Evolutionary conservation across 30 jellyfish, hydroid and myxozoan species (phyloP).

Genomic region (Aurelia coerulea): DNA sequence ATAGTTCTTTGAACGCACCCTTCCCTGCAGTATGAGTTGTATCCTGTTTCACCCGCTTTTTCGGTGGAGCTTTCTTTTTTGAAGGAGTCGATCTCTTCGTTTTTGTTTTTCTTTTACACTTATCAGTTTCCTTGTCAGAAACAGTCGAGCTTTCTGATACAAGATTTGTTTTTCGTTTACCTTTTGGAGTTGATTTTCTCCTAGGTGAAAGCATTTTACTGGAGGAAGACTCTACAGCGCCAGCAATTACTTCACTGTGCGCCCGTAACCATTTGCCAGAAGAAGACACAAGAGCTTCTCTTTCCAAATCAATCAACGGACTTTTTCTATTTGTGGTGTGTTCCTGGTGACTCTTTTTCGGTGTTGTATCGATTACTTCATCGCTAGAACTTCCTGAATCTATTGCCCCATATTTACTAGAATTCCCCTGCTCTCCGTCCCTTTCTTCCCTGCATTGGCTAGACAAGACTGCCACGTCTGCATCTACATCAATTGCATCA

Average conservation of each 20-base stretch:
- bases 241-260: not conserved
- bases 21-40: not conserved
- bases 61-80: not conserved
- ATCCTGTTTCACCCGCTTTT: not conserved
- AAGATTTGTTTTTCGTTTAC: too few relatives aligned
- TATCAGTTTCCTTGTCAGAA: not conserved
- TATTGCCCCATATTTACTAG: too few relatives aligned
- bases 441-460: too few relatives aligned
- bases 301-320: not conserved
- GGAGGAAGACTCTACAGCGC: not conserved
- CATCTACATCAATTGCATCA: constrained; percentile 17
- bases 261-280: not conserved
- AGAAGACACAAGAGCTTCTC: not conserved
- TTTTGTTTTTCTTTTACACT: not conserved
- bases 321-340: not conserved
- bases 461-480: not conserved
- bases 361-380: constrained; percentile 35
- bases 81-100: not conserved
- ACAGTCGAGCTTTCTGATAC: not conserved
- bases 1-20: not conserved
- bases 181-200: not conserved
- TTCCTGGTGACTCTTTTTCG: not conserved
- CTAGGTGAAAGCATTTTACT: not conserved
- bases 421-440: too few relatives aligned
- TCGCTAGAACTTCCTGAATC: constrained; percentile 2